These are phyloP conservation scores for Odontocerum albicorne DNA, from an alignment of 2,888 invertebrate genomes.

Conservation along the genomic window DNA sequence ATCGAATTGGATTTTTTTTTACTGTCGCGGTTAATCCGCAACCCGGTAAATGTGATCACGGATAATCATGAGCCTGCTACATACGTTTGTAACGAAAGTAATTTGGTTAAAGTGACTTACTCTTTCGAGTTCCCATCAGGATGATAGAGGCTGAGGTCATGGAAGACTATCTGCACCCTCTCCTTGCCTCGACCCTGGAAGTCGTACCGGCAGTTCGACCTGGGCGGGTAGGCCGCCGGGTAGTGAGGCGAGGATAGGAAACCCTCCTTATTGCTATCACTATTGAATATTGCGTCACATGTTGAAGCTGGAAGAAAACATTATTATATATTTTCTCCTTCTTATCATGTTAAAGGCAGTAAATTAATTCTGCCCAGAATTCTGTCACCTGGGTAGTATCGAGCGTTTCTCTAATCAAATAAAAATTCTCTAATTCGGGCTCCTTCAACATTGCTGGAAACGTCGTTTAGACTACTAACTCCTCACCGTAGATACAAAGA, in stretches of 20 bases:
- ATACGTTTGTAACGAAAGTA: neutral
- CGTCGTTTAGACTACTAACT: too few relatives aligned
- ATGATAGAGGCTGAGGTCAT: slow-evolving; percentile 79
- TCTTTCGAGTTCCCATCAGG: slow-evolving; percentile 62
- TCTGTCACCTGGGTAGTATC: too few relatives aligned
- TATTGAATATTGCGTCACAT: slow-evolving; percentile 77
- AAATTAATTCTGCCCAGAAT: too few relatives aligned
- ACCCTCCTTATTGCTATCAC: slow-evolving; percentile 79
- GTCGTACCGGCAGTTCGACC: slow-evolving; percentile 85
- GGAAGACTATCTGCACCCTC: slow-evolving; percentile 81
- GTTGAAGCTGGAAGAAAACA: slow-evolving; percentile 67
- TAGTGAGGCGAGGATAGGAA: slow-evolving; percentile 83
- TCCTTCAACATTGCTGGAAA: too few relatives aligned
- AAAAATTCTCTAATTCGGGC: too few relatives aligned
- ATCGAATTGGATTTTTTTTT: too few relatives aligned
- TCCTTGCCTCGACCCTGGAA: slow-evolving; percentile 87
- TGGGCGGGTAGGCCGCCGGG: slow-evolving; percentile 76
- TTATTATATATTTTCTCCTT: slow-evolving; percentile 17
- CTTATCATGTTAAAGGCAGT: too few relatives aligned
- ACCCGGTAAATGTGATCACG: too few relatives aligned
- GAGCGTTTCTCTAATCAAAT: too few relatives aligned
- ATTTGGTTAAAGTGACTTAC: slow-evolving; percentile 55
- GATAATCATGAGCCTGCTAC: too few relatives aligned
- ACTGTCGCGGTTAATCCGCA: too few relatives aligned
- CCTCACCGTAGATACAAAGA: too few relatives aligned